These are phyloP conservation scores for Saturnia japonica DNA, from an alignment of 2,888 invertebrate genomes.

Conservation along the genomic window DNA sequence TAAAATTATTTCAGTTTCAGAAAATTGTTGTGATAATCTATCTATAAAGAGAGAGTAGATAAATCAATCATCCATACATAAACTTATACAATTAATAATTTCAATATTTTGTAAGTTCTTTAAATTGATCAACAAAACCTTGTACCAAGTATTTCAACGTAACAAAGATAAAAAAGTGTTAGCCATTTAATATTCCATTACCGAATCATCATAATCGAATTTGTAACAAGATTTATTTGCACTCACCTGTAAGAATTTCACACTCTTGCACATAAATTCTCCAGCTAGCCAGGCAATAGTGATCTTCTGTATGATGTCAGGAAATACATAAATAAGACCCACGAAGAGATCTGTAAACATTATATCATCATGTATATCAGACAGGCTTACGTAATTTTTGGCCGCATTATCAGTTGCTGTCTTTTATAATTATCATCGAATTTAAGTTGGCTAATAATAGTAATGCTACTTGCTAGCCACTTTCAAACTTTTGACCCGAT, in stretches of 20 bases:
- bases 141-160: neutral
- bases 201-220: conserved; percentile 5
- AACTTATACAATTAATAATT: neutral
- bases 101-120: neutral
- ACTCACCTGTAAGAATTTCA: conserved; percentile 89
- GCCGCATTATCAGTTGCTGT: neutral
- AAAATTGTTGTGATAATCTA: neutral
- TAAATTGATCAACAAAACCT: neutral
- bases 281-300: conserved; percentile 95
- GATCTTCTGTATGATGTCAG: conserved; percentile 94
- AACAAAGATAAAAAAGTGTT: neutral
- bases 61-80: neutral
- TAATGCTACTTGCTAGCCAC: neutral
- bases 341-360: conserved; percentile 89
- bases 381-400: neutral
- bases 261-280: conserved; percentile 92
- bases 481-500: neutral
- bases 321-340: conserved; percentile 92
- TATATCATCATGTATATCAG: neutral
- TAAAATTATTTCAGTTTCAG: too few relatives aligned
- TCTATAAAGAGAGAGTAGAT: neutral
- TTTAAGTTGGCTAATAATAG: neutral
- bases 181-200: conserved; percentile 17
- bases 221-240: conserved; percentile 11
- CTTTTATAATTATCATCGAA: neutral